phyloP scores from a whole-genome alignment of 2,888 invertebrate species.

The Perizoma flavofasciatum region DNA sequence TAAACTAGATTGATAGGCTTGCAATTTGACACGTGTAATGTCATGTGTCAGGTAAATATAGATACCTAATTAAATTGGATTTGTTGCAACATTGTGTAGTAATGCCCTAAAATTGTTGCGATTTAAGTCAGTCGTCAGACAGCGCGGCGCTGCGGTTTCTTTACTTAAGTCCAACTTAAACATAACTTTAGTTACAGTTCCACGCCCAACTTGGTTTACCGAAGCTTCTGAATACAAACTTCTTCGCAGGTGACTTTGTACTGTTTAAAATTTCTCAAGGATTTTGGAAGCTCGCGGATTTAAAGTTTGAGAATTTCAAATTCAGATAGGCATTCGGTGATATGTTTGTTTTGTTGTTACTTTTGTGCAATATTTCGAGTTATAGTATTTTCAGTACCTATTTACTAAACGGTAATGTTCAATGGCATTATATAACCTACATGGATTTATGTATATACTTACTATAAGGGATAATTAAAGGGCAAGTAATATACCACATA shows the following conservation, averaged over 20 bases:
- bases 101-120: conserved; percentile 56
- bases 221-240: conserved; percentile 70
- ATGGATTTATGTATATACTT: no score
- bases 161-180: conserved; percentile 64
- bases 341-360: conserved; percentile 47
- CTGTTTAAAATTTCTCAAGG: conserved; percentile 67
- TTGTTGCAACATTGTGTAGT: conserved; percentile 15
- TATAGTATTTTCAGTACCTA: conserved; percentile 3
- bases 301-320: conserved; percentile 65
- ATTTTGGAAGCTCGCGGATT: conserved; percentile 62
- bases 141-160: conserved; percentile 74
- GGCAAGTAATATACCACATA: no score
- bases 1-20: no score
- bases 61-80: no score
- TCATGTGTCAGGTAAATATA: no score
- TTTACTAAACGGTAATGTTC: background rate
- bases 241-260: conserved; percentile 75
- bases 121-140: conserved; percentile 77
- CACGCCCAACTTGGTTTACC: conserved; percentile 73
- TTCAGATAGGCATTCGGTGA: conserved; percentile 57
- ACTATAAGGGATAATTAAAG: no score
- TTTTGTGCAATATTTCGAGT: conserved; percentile 24
- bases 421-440: no score
- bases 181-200: conserved; percentile 70
- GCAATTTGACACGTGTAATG: no score